Evolutionary conservation across 2,888 invertebrate species (phyloP), one percentile per base, ranked within the genome.

Genomic region (Tuta absoluta): DNA sequence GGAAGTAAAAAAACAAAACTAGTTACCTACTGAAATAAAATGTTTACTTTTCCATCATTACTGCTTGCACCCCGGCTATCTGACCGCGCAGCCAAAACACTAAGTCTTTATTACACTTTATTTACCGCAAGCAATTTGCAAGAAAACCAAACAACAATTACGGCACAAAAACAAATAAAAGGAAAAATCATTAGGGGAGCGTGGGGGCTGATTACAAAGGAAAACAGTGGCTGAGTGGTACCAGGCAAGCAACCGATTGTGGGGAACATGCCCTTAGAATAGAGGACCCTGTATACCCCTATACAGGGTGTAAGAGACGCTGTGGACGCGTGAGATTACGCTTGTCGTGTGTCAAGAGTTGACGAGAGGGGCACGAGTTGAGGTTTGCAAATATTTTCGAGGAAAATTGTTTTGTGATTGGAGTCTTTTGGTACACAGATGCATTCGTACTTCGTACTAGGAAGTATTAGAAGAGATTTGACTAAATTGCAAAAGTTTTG

Each of bases 121-220:
- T 81, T 81, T 80, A 82, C 84, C 86, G 79, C 87, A 81, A 84
- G 82, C 87, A 86, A 87, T 88, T 84, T 82, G 84, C 82, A 80
- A 83, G 85, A 85, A 89, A 87, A 88, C 87, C 86, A 87, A 89
- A 89, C 88, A 90, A 77, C 87, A 91, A 91, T 91, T 90, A 90
- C 84, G 75, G 79, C 81, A 89, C 87, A 87, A 90, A 91, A 91
- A 90, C 90, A 91, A 91, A 91, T 85, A 91, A 78, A 81, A 83
- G 81, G 87, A 87, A 87, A 86, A 89, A 90, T 88, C 87, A 87
- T 87, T 87, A 87, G 87, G 86, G 83, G 83, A 74, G 72, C 71
- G 70, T 75, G 73, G 71, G 87, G 86, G 85, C 75, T 79, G 81
- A 81, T 80, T 80, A 87, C 88, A 91, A 90, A 86, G 82, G 86